Conservation (phyloP, 2,888 invertebrate genomes). For the Netelia inedita region DNA sequence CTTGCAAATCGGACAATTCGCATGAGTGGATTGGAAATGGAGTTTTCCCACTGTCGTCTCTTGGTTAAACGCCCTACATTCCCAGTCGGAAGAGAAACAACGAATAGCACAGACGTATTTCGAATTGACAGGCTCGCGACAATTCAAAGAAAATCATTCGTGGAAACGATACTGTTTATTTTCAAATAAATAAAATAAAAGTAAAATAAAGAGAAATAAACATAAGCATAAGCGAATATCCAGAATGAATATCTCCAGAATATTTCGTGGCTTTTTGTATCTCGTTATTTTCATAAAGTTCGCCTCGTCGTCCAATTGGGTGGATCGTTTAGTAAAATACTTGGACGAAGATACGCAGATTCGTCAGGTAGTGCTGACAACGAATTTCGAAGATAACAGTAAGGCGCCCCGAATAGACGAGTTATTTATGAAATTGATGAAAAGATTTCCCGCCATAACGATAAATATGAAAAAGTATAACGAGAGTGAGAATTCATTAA, state of each 20-base stretch:
- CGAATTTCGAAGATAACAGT: background rate
- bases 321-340: conserved; percentile 30
- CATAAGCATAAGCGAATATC: background rate
- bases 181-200: background rate
- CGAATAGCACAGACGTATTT: background rate
- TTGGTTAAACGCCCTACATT: background rate
- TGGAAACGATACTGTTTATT: too few species aligned
- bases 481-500: background rate
- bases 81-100: background rate
- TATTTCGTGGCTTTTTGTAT: background rate
- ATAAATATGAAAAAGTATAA: background rate
- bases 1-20: background rate
- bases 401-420: background rate
- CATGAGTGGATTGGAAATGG: background rate
- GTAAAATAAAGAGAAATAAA: background rate
- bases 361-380: background rate
- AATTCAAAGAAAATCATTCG: background rate
- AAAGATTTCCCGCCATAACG: background rate
- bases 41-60: background rate
- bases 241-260: conserved; percentile 24
- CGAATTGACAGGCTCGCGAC: background rate
- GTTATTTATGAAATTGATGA: background rate
- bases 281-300: background rate
- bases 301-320: background rate
- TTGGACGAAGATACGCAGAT: background rate